Base-by-base conservation (phyloP, 2,113 vertebrate genomes). In the Cryptomyrus ogoouensis region DNA sequence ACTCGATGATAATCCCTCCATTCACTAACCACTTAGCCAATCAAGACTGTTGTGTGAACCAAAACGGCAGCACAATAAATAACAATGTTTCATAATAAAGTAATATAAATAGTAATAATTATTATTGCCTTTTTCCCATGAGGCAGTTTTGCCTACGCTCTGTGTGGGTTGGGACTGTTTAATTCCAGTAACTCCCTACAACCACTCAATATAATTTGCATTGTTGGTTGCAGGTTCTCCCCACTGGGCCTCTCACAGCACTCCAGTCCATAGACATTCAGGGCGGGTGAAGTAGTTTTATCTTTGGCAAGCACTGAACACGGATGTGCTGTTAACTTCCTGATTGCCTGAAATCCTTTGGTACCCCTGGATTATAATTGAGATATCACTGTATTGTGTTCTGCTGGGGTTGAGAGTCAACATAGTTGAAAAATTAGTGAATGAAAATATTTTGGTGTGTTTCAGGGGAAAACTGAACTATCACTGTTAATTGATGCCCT, bases 381-480 rank as follows among this genome's bases (percentile, higher is more conserved):
- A 53, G 70, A 62, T 31, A 87, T 70, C 44, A 85, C 27, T 12
- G 46, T 87, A 7, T n/a, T 74, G 3, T 27, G 5, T 46, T 88
- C 24, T 74, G 6, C 44, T 47, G 12, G 56, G 88, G 42, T 88
- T 27, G 62, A 88, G 24, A 74, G 44, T 49, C 44, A 49, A 8
- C 58, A 50, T 74, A 62, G 15, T 80, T 89, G 44, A n/a, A 89
- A 80, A 83, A 80, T 19, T 15, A 52, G 24, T 46, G 49, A 87
- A 39, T 90, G 56, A 90, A 90, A 66, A 21, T 50, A 87, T 87
- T 90, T 90, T 46, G 52, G 46, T 12, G 13, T 6, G 27, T 86
- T 90, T 50, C 17, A 15, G 53, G 53, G 53, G 56, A 90, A 24
- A 24, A 89, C 6, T 21, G 53, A 62, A 49, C 84, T 17, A 89